These are phyloP conservation scores for Suillia variegata DNA, from an alignment of 2,888 invertebrate species.

Conservation along the genomic window DNA sequence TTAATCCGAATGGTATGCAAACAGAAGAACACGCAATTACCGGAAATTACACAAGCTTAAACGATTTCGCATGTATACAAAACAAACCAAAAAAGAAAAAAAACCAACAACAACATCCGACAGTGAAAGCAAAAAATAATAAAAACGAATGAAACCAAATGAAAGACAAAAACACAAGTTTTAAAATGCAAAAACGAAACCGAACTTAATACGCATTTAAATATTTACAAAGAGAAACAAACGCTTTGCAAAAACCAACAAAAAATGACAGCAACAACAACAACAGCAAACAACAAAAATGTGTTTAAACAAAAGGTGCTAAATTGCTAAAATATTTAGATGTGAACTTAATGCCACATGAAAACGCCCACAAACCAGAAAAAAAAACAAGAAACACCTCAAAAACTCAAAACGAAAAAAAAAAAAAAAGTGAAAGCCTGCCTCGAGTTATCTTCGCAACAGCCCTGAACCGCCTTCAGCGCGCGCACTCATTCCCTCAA, in stretches of 20 bases:
- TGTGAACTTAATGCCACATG: background rate
- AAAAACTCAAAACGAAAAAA: no score
- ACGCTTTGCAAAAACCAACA: slow-evolving; percentile 19
- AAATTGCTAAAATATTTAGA: slow-evolving; percentile 44
- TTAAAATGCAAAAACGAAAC: background rate
- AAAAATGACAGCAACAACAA: background rate
- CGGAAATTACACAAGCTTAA: no score
- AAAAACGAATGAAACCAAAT: slow-evolving; percentile 14
- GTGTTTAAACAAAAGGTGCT: slow-evolving; percentile 35
- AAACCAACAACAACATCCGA: no score
- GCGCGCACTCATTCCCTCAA: no score
- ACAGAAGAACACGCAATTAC: no score
- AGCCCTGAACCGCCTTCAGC: no score
- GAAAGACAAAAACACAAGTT: background rate
- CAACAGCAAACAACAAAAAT: background rate
- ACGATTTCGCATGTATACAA: background rate
- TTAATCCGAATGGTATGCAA: no score
- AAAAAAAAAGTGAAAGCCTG: no score
- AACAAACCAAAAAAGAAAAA: slow-evolving; percentile 19
- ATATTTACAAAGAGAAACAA: slow-evolving; percentile 39
- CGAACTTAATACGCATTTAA: slow-evolving; percentile 32
- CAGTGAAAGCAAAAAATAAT: slow-evolving; percentile 6
- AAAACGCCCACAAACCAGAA: background rate
- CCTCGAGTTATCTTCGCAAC: no score
- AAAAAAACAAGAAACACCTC: no score